Base-by-base conservation (phyloP, 2,113 vertebrate genomes). In the Centropus unirufus region DNA sequence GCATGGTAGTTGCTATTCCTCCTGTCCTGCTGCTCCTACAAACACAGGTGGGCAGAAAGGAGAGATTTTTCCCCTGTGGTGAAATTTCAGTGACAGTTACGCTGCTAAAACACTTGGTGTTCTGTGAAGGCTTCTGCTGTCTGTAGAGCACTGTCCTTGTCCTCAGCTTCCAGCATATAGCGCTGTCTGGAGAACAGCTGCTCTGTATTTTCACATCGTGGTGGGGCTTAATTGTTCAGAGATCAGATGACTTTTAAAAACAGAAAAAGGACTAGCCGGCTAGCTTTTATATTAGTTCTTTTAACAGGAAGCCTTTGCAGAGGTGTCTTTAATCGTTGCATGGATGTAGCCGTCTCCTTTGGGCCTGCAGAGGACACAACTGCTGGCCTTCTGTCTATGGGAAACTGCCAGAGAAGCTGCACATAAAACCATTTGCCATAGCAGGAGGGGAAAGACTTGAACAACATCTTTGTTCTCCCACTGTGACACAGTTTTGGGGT, bases 381-480 rank as follows among this genome's bases (percentile, higher is more conserved):
- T 66, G 73, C 92, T 87, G 70, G 62, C 83, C 27, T 57, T 15
- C 26, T 61, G 23, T 23, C 39, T 5, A 0, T 57, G 63, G 55
- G 85, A 57, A 93, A 15, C 36, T 74, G 49, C 59, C 1, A 2
- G 40, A 72, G 87, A 32, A 81, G 73, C 74, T 90, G 85, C 82
- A 20, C 5, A 1, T 58, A 83, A 58, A 24, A 1, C 12, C 39
- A 12, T 49, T 52, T 64, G 30, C 55, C 19, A 6, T 22, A 57
- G 76, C 46, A 72, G 61, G 16, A 46, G 57, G 44, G 81, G 30
- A 63, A 16, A 10, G 27, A 68, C 32, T 1, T 64, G 64, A 52
- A 5, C 1, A 2, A 42, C 39, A 59, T 12, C 51, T 47, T 36
- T 0, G 0, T 36, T 77, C n/a, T 78, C 27, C 30, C 7, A 2